Percentiles rank a stretch among this genome's conserved stretches.
Conservation (phyloP, 2,888 invertebrate genomes). For the Lordiphosa andalusiaca region DNA sequence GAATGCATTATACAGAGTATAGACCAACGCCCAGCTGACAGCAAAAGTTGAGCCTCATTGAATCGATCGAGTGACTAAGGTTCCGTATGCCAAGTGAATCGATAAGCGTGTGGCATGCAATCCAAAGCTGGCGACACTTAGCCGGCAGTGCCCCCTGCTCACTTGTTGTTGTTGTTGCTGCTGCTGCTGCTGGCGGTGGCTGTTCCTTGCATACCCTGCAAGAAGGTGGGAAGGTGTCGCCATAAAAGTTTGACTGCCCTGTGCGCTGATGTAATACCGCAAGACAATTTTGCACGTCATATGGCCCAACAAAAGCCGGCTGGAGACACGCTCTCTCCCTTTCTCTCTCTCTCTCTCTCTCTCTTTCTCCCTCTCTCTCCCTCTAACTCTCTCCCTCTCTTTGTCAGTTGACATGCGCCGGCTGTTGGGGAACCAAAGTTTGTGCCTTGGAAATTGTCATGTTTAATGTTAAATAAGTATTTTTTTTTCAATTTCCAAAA, state of each 20-base stretch:
- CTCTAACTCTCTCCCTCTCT: constrained; percentile 1
- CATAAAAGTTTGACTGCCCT: constrained; percentile 62
- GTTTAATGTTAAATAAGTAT: constrained; percentile 3
- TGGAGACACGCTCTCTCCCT: constrained; percentile 16
- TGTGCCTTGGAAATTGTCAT: no score
- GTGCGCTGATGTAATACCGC: constrained; percentile 70
- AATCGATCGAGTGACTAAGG: constrained; percentile 48
- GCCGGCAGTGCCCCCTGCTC: constrained; percentile 35
- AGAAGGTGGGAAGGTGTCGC: constrained; percentile 42
- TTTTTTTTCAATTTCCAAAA: not conserved
- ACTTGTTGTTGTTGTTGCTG: constrained; percentile 30
- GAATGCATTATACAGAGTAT: not conserved
- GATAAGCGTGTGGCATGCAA: constrained; percentile 56
- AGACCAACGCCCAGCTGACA: constrained; percentile 59
- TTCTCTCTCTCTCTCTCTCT: constrained; percentile 2
- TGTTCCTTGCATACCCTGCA: constrained; percentile 6
- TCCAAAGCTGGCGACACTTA: constrained; percentile 48
- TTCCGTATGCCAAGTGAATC: constrained; percentile 49
- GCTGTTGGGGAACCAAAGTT: not conserved
- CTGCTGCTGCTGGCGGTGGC: constrained; percentile 11
- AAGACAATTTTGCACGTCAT: constrained; percentile 68
- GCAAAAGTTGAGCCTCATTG: constrained; percentile 3
- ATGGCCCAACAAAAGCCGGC: constrained; percentile 59
- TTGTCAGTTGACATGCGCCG: constrained; percentile 35
- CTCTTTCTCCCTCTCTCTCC: constrained; percentile 1